A percentile compares a stretch with the other conserved stretches of the same genome.
These are phyloP conservation scores for Phrynocephalus versicolor DNA, from an alignment of 2,113 vertebrate species.

Conservation along the genomic window DNA sequence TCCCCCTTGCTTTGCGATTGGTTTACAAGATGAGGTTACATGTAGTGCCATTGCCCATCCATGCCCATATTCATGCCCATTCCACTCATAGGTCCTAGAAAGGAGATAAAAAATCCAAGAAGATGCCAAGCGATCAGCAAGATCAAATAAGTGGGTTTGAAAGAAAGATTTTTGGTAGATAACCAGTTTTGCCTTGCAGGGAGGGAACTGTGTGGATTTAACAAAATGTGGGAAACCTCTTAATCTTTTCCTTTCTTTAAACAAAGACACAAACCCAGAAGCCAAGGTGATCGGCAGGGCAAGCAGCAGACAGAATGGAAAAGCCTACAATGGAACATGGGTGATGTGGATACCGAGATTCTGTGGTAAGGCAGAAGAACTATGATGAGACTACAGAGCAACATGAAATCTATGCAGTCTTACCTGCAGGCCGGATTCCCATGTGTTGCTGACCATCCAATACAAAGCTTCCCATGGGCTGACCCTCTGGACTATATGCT, in stretches of 20 bases:
- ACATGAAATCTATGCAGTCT: slow-evolving; percentile 51
- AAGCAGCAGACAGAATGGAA: slow-evolving; percentile 69
- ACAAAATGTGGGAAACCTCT: slow-evolving; percentile 44
- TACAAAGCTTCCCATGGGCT: slow-evolving; percentile 99
- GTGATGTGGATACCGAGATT: slow-evolving; percentile 53
- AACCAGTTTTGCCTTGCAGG: slow-evolving; percentile 53
- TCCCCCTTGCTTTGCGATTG: slow-evolving; percentile 96
- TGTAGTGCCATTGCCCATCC: slow-evolving; percentile 99
- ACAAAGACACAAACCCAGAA: slow-evolving; percentile 49
- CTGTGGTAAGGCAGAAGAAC: slow-evolving; percentile 21
- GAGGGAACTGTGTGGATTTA: slow-evolving; percentile 42
- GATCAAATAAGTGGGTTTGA: slow-evolving; percentile 65
- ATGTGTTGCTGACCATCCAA: slow-evolving; percentile 99
- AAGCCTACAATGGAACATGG: slow-evolving; percentile 42
- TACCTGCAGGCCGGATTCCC: slow-evolving; percentile 99
- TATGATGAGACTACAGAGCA: slow-evolving; percentile 42
- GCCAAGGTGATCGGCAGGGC: slow-evolving; percentile 70
- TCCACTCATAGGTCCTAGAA: slow-evolving; percentile 99
- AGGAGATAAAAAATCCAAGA: slow-evolving; percentile 90
- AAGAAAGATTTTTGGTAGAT: slow-evolving; percentile 59
- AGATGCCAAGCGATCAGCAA: slow-evolving; percentile 81
- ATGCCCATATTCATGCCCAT: slow-evolving; percentile 99
- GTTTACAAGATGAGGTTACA: slow-evolving; percentile 98
- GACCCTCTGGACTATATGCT: slow-evolving; percentile 99
- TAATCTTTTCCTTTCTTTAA: slow-evolving; percentile 17